phyloP scores from a whole-genome alignment of 1,140 invertebrate species.

The Myzus persicae region DNA sequence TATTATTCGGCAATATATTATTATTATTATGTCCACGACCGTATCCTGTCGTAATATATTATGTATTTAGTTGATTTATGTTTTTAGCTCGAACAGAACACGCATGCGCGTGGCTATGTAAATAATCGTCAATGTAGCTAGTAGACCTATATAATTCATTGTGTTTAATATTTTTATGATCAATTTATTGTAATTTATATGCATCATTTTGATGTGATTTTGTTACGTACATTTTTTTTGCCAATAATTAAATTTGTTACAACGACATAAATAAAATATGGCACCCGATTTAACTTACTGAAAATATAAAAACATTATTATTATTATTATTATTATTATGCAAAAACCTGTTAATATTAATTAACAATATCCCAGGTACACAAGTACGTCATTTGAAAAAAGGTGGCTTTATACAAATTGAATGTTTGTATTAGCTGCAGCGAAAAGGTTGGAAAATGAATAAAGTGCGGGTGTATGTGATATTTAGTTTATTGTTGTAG shows the following conservation, averaged over 20 bases:
- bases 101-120: not conserved
- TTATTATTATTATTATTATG: not conserved
- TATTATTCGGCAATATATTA: not conserved
- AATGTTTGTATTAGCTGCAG: not conserved
- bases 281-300: not conserved
- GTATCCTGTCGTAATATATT: not conserved
- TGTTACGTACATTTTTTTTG: not conserved
- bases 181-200: not conserved
- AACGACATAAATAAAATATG: not conserved
- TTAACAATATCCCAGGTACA: not conserved
- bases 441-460: not conserved
- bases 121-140: not conserved
- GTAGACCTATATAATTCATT: not conserved
- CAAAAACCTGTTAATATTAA: not conserved
- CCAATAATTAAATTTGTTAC: not conserved
- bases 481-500: not conserved
- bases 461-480: not conserved
- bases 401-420: not conserved
- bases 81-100: not conserved
- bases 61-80: slow-evolving; percentile 3
- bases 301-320: slow-evolving; percentile 21
- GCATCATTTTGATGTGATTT: not conserved
- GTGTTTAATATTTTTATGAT: not conserved
- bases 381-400: not conserved
- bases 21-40: not conserved